These are phyloP conservation scores for Siniperca chuatsi DNA, from an alignment of 2,113 vertebrate genomes.

Conservation along the genomic window DNA sequence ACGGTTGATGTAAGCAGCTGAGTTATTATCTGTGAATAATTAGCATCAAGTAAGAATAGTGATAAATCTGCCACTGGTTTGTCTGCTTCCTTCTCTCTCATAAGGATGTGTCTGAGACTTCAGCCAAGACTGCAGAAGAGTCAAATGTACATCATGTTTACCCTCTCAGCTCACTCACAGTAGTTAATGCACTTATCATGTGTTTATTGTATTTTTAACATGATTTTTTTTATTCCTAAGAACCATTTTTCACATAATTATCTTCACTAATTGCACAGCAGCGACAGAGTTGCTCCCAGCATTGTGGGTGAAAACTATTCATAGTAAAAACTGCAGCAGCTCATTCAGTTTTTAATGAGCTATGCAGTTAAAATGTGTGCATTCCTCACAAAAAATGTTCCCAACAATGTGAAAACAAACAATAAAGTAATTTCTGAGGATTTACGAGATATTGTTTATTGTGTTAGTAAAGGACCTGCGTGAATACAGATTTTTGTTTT, in stretches of 20 bases:
- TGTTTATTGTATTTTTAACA: not conserved
- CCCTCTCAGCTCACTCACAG: not conserved
- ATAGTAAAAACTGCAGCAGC: conserved; percentile 39
- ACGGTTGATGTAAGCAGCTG: conserved; percentile 46
- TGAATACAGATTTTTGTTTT: not conserved
- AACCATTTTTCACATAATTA: not conserved
- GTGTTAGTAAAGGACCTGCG: not conserved
- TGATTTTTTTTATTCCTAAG: not conserved
- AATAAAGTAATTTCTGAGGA: conserved; percentile 14
- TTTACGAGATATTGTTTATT: conserved; percentile 26
- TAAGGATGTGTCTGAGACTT: conserved; percentile 16
- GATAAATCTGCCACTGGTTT: conserved; percentile 46
- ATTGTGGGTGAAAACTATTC: conserved; percentile 17
- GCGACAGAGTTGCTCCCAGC: not conserved
- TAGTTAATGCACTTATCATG: not conserved
- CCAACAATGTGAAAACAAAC: conserved; percentile 47
- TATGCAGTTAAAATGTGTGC: conserved; percentile 48
- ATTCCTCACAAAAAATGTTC: conserved; percentile 48
- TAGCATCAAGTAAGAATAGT: conserved; percentile 19
- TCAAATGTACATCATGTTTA: conserved; percentile 6
- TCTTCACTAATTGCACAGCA: conserved; percentile 30
- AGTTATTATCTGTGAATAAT: conserved; percentile 71
- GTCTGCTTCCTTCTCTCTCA: conserved; percentile 40
- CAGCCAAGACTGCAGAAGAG: not conserved
- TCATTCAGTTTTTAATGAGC: conserved; percentile 56